Conservation (phyloP, 2,888 invertebrate species). For the Eurytoma adleriae region DNA sequence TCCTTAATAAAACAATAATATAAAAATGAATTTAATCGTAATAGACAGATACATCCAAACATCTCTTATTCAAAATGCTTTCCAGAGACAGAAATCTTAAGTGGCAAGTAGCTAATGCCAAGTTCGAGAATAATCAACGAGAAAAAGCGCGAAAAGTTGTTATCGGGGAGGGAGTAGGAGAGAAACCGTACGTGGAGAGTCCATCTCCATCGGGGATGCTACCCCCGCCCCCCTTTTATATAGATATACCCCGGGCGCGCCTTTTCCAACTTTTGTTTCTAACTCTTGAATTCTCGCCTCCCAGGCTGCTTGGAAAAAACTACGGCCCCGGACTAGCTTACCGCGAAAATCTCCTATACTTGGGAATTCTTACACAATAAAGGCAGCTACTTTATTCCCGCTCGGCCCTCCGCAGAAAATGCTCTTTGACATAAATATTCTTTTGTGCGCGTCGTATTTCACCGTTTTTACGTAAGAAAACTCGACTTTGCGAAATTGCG, state of each 20-base stretch:
- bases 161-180: background rate
- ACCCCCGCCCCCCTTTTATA: background rate
- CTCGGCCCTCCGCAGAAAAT: background rate
- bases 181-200: constrained; percentile 18
- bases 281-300: constrained; percentile 37
- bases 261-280: constrained; percentile 41
- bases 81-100: too few relatives aligned
- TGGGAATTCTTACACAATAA: constrained; percentile 17
- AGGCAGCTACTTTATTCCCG: constrained; percentile 34
- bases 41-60: too few relatives aligned
- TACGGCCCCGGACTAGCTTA: background rate
- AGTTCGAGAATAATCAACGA: constrained; percentile 3
- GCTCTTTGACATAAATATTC: constrained; percentile 10
- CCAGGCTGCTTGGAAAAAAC: constrained; percentile 8
- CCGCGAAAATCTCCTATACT: constrained; percentile 9
- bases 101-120: too few relatives aligned
- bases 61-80: too few relatives aligned
- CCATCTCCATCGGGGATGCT: constrained; percentile 26
- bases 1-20: too few relatives aligned
- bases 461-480: too few relatives aligned
- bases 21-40: too few relatives aligned
- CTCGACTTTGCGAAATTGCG: too few relatives aligned
- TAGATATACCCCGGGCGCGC: constrained; percentile 3
- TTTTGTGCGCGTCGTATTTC: background rate
- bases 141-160: background rate